These are phyloP conservation scores for Coptotermes formosanus DNA, from an alignment of 1,140 invertebrate species.

Conservation along the genomic window DNA sequence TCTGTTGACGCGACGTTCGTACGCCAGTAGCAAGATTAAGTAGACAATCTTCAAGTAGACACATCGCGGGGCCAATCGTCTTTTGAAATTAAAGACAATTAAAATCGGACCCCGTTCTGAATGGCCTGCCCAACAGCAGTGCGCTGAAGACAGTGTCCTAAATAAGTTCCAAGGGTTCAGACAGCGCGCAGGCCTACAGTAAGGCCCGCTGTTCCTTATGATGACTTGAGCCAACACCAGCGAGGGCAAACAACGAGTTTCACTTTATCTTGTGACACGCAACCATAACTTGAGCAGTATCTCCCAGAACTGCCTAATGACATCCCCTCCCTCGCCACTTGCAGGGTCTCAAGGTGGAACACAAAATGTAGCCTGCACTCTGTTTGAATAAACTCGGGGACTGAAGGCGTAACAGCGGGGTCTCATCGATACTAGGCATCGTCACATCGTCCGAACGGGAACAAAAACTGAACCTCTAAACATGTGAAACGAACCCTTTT, in stretches of 20 bases:
- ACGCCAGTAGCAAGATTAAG: too few species aligned
- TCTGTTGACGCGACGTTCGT: too few species aligned
- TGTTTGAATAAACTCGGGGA: too few species aligned
- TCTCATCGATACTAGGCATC: too few species aligned
- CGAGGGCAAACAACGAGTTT: not conserved
- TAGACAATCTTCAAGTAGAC: too few species aligned
- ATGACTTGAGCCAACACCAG: not conserved
- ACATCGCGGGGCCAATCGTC: not conserved
- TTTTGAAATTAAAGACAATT: not conserved
- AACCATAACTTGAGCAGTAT: not conserved
- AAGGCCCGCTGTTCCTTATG: not conserved
- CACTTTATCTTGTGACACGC: slow-evolving; percentile 1
- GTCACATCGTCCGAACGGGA: not conserved
- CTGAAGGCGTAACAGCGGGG: too few species aligned
- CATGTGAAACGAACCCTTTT: too few species aligned
- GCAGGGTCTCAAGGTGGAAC: not conserved
- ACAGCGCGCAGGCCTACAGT: not conserved
- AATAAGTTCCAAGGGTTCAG: not conserved
- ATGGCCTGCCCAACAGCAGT: too few species aligned
- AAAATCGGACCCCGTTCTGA: too few species aligned
- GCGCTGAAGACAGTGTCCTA: not conserved
- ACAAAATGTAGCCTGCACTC: too few species aligned
- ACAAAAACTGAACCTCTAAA: too few species aligned
- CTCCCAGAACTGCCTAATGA: not conserved
- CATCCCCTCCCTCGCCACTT: not conserved